Percentiles rank a stretch among this genome's conserved stretches.
phyloP scores from a whole-genome alignment of 2,113 vertebrate species.

The Larimichthys polyactis region DNA sequence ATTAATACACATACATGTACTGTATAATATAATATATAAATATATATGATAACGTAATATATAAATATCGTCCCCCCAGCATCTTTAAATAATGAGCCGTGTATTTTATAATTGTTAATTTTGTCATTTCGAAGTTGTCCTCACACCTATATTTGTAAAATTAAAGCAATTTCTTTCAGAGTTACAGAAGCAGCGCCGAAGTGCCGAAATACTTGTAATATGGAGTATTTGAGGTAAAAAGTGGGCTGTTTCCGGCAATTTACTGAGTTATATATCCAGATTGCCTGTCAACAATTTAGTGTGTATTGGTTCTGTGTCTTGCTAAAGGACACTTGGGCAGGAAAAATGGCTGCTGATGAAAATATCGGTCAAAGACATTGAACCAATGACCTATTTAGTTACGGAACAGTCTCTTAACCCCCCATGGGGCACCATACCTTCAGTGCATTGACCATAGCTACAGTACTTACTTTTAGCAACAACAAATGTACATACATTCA shows the following conservation, averaged over 20 bases:
- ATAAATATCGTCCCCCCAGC: not conserved
- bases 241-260: constrained; percentile 19
- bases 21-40: too few species aligned
- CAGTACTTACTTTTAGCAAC: constrained; percentile 47
- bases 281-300: constrained; percentile 34
- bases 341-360: constrained; percentile 54
- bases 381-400: constrained; percentile 53
- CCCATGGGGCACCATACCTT: constrained; percentile 6
- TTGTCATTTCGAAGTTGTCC: not conserved
- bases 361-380: constrained; percentile 37
- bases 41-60: too few species aligned
- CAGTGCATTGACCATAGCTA: constrained; percentile 44
- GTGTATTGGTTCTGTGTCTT: constrained; percentile 58
- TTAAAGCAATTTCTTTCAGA: not conserved
- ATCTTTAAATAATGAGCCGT: not conserved
- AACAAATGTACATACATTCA: constrained; percentile 74
- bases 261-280: constrained; percentile 25
- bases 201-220: not conserved
- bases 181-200: constrained; percentile 1
- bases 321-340: constrained; percentile 66
- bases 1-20: not conserved
- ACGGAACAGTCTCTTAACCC: constrained; percentile 52
- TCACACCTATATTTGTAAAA: not conserved
- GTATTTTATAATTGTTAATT: not conserved
- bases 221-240: constrained; percentile 18